Evolutionary conservation across 2,113 vertebrate genomes (phyloP).

Genomic region (Zosterops borbonicus): DNA sequence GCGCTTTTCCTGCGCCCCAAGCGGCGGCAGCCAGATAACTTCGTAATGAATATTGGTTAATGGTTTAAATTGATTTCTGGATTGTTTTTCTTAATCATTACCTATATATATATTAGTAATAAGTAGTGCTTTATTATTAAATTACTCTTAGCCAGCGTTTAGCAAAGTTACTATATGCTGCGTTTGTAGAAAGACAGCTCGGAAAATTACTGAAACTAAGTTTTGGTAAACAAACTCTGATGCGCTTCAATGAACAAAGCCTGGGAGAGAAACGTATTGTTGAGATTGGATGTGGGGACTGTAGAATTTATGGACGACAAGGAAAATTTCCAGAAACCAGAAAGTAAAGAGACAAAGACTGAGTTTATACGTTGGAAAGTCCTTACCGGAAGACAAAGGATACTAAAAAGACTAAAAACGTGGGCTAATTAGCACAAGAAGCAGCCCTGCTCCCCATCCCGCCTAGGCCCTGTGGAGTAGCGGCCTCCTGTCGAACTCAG

Average conservation of each 20-base stretch:
- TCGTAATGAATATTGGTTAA: fast-evolving
- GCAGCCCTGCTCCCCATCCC: not conserved
- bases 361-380: not conserved
- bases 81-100: not conserved
- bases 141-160: not conserved
- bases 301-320: not conserved
- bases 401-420: fast-evolving
- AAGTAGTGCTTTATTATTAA: not conserved
- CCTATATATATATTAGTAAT: not conserved
- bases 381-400: not conserved
- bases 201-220: not conserved
- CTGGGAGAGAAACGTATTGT: not conserved
- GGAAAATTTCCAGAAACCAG: not conserved
- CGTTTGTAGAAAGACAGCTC: not conserved
- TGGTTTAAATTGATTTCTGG: not conserved
- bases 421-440: not conserved
- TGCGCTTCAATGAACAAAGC: not conserved
- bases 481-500: no score
- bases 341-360: not conserved
- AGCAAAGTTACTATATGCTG: not conserved
- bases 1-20: no score
- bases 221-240: not conserved
- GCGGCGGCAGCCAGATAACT: fast-evolving
- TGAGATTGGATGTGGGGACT: not conserved
- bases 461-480: not conserved